Base-by-base conservation (phyloP, 1,140 invertebrate genomes). In the Phymorhynchus buccinoides region DNA sequence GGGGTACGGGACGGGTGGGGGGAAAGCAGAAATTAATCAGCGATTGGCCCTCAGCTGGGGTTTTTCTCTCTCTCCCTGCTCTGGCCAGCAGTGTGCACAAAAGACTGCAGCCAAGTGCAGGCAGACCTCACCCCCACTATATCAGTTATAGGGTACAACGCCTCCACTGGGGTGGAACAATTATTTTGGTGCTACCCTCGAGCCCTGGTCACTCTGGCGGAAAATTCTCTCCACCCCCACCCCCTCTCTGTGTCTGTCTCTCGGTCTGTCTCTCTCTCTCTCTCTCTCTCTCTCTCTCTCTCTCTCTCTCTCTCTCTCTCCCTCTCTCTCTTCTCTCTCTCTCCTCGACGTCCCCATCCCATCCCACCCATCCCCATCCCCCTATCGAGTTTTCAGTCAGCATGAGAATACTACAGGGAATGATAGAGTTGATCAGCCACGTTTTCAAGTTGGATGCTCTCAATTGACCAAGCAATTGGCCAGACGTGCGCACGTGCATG, bases 1-100 rank as follows among this genome's bases (percentile, higher is more conserved):
- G 73, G 14, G 35, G 73, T n/a, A n/a, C n/a, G n/a, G n/a, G n/a
- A n/a, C n/a, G n/a, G n/a, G n/a, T n/a, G n/a, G n/a, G n/a, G n/a
- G n/a, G n/a, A n/a, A n/a, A n/a, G n/a, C 73, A 75, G 73, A 75
- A n/a, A 75, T 75, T 75, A 75, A 75, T 75, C 73, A 75, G 73
- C 73, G 73, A 75, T 75, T 75, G 73, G 73, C 73, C 73, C 73
- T 75, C 73, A 75, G 73, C 73, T 75, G 73, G n/a, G n/a, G n/a
- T n/a, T n/a, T n/a, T n/a, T n/a, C n/a, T n/a, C n/a, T n/a, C n/a
- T n/a, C n/a, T n/a, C n/a, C n/a, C n/a, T n/a, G n/a, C n/a, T n/a
- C n/a, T n/a, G n/a, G n/a, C n/a, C n/a, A n/a, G n/a, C n/a, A n/a
- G n/a, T n/a, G n/a, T n/a, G n/a, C n/a, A n/a, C n/a, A n/a, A n/a